Evolutionary conservation across 2,797 vertebrate species (phyloP), one percentile per base, ranked within the genome.

Genomic region (Cossypha caffra): DNA sequence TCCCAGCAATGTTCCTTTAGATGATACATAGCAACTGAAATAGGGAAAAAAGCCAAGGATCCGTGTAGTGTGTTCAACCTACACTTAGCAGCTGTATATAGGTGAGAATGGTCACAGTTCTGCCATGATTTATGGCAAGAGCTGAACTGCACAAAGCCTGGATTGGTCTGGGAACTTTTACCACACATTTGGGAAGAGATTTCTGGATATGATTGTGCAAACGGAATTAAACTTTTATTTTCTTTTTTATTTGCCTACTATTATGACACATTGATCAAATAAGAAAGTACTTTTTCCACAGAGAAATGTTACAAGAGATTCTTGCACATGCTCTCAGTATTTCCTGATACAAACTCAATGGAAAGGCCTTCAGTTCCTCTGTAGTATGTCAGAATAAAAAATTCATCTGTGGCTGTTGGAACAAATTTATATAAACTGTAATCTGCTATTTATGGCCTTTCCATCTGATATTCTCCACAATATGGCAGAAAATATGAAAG

Each of bases 21-120:
- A 54, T 63, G 16, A 5, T 76, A 35, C 31, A 23, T 48, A 55
- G 38, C 19, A 75, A 55, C 19, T 40, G 47, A 87, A 79, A 43
- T 20, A 50, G 14, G 21, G 23, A 24, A 55, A 66, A 57, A 62
- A 37, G 10, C 24, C 20, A 20, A 55, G 11, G 43, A 61, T 55
- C 12, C 0, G 0, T 37, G 17, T 35, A n/a, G 17, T 0, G 0
- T 17, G 8, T 72, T 87, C 38, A 64, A 21, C 13, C 6, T 45
- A 12, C 4, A 16, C 0, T 0, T 69, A 55, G 31, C 31, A 88
- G 45, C 35, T 86, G 13, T 63, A 24, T 1, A 1, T n/a, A 48
- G 28, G 40, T 58, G 35, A 72, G 33, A 63, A 54, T 24, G 28
- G 8, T 66, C 1, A 1, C 8, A 19, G 31, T 7, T 62, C 33